Evolutionary conservation across 2,888 invertebrate genomes (phyloP), one percentile per base, ranked within the genome.

Genomic region (Nemotelus nigrinus): DNA sequence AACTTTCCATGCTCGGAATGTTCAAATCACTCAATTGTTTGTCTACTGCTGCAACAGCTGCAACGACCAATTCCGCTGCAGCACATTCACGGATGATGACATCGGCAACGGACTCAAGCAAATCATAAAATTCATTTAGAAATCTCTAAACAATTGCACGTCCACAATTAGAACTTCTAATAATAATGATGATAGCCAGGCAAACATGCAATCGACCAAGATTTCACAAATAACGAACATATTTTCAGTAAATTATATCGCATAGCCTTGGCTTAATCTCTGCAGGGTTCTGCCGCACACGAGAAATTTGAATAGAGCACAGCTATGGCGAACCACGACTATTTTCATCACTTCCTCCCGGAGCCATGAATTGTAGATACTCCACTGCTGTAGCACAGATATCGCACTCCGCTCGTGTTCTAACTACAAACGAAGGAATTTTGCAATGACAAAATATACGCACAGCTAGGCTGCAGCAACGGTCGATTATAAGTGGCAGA

Each of bases 261-360:
- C 8, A 39, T 55, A 53, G 43, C 70, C 70, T 70, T 70, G 55
- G 55, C 70, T 53, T 70, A 43, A 41, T 70, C 47, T 2, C 53
- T 43, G 10, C 55, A 67, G 3, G 7, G 25, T 55, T 45, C 41
- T 50, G 44, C 6, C 3, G 43, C 53, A 43, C 55, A 10, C 25
- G 55, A 44, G n/a, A 70, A 55, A 70, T 70, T 70, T 70, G 47
- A 68, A 70, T 70, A 50, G 25, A 25, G 25, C 25, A 25, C 25
- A 25, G 39, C 68, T 5, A 43, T 48, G 53, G 39, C 8, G 50
- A 2, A 25, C 5, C 25, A 7, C 50, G 55, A 68, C n/a, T 53
- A 43, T 48, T 74, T 74, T 63, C 74, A 60, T 47, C 60, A 74
- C 74, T 74, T 74, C 74, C 74, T 74, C 50, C 47, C 50, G 39